phyloP scores from a whole-genome alignment of 2,113 vertebrate species.

The Syrmaticus mikado region DNA sequence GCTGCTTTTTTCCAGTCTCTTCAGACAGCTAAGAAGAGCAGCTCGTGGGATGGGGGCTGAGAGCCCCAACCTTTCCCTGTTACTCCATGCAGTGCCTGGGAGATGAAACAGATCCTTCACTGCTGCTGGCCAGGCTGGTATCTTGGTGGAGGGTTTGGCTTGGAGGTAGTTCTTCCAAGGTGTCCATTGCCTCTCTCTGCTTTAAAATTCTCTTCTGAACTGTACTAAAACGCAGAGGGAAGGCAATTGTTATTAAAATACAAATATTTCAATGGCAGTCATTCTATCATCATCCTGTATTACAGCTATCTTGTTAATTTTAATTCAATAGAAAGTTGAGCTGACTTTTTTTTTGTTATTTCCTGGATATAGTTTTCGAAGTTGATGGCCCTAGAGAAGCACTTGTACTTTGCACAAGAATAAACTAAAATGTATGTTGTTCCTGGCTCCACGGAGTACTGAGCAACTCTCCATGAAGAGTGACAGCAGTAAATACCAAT shows the following conservation, averaged over 20 bases:
- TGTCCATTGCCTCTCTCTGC: background rate
- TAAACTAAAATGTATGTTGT: background rate
- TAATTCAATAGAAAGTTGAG: background rate
- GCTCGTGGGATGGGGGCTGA: background rate
- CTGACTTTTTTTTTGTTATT: background rate
- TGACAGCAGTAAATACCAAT: background rate
- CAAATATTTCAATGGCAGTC: background rate
- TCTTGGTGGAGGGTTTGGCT: background rate
- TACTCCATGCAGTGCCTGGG: accelerated
- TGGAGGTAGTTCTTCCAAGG: background rate
- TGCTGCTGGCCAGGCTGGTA: accelerated
- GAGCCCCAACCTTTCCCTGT: background rate
- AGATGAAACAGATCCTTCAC: background rate
- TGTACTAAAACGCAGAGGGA: background rate
- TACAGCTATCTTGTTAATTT: background rate
- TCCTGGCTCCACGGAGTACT: background rate
- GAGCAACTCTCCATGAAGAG: background rate
- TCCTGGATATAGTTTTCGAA: background rate
- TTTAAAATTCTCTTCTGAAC: background rate
- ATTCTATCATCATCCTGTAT: background rate
- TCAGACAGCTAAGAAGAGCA: background rate
- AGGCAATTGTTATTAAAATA: background rate
- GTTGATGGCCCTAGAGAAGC: background rate
- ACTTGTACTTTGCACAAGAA: background rate
- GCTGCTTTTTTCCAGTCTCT: background rate